Conservation (phyloP, 2,113 vertebrate genomes). For the Antechinus stuartii region DNA sequence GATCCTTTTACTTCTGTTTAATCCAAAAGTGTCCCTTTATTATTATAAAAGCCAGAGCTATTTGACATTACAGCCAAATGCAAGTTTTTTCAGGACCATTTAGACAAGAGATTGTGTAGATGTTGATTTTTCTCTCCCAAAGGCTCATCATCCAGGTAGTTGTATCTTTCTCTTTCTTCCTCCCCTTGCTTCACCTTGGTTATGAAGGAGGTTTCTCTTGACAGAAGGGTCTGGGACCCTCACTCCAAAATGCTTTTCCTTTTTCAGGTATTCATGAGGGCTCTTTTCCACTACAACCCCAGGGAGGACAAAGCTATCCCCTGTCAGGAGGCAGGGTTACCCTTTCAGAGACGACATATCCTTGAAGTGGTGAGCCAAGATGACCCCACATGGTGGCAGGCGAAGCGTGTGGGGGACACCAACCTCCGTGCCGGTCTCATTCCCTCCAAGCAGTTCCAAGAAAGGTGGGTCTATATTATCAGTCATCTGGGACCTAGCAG, state of each 20-base stretch:
- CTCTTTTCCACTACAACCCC: constrained; percentile 94
- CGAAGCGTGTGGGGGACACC: constrained; percentile 93
- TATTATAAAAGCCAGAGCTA: background rate
- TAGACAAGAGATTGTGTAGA: background rate
- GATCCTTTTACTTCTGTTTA: background rate
- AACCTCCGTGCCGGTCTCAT: constrained; percentile 95
- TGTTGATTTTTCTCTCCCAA: background rate
- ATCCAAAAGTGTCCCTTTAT: background rate
- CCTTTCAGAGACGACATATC: constrained; percentile 90
- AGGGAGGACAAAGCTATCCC: constrained; percentile 95
- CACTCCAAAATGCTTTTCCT: constrained; percentile 4
- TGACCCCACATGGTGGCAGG: constrained; percentile 97
- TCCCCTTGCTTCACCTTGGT: background rate
- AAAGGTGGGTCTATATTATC: constrained; percentile 87
- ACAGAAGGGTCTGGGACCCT: background rate
- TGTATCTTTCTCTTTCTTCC: background rate
- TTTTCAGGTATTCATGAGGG: constrained; percentile 92
- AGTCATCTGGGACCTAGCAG: background rate
- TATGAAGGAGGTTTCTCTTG: background rate
- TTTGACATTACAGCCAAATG: background rate
- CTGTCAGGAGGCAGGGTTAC: constrained; percentile 96
- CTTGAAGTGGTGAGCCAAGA: constrained; percentile 97
- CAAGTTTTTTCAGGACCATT: background rate
- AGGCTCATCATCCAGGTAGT: background rate
- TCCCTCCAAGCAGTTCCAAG: constrained; percentile 95